Conservation (phyloP, 2,888 invertebrate genomes). For the Philopedon plagiatum region DNA sequence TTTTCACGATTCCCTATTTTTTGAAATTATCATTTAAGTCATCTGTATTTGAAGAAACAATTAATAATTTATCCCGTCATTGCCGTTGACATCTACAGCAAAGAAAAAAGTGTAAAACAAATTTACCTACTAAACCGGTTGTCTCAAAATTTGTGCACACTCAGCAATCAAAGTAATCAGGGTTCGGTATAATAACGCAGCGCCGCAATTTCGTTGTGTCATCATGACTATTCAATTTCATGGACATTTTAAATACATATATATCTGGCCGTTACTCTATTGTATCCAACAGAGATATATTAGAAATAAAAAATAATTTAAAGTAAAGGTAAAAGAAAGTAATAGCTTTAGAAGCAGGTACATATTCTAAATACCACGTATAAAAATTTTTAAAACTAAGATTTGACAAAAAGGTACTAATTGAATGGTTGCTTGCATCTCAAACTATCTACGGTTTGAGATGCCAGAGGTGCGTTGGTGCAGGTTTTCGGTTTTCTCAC, state of each 20-base stretch:
- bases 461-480: too few species aligned
- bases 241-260: conserved; percentile 25
- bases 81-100: conserved; percentile 22
- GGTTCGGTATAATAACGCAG: conserved; percentile 26
- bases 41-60: too few species aligned
- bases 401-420: too few species aligned
- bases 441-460: too few species aligned
- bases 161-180: conserved; percentile 42
- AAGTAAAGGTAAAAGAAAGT: neutral
- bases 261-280: conserved; percentile 28
- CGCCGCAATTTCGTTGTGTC: conserved; percentile 20
- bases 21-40: too few species aligned
- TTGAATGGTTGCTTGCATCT: too few species aligned
- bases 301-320: neutral
- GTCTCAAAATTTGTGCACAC: conserved; percentile 29
- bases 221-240: conserved; percentile 30
- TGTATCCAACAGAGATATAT: neutral
- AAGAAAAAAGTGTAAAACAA: conserved; percentile 32
- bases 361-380: too few species aligned
- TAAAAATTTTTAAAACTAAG: too few species aligned
- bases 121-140: conserved; percentile 38
- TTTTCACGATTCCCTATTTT: too few species aligned
- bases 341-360: too few species aligned
- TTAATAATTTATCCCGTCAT: conserved; percentile 13
- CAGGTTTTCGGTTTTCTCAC: too few species aligned